Conservation (phyloP, 2,113 vertebrate genomes). For the Hylia prasina region DNA sequence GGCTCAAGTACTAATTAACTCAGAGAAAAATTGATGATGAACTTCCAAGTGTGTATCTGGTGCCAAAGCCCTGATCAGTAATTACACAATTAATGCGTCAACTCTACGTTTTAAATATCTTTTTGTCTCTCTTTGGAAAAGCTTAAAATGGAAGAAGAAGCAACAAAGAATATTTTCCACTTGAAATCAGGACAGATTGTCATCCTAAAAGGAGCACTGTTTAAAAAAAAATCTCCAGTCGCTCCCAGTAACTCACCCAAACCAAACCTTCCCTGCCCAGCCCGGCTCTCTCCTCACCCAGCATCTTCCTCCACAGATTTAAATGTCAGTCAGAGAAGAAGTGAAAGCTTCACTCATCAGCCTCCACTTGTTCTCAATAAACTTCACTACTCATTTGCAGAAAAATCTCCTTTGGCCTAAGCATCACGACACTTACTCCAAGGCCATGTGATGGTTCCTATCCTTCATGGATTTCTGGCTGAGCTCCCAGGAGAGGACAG, state of each 20-base stretch:
- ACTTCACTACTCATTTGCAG: not conserved
- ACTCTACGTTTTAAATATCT: not conserved
- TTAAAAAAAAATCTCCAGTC: not conserved
- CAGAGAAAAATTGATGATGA: not conserved
- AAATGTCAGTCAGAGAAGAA: not conserved
- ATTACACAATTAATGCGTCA: not conserved
- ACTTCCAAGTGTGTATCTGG: not conserved
- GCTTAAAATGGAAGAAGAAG: not conserved
- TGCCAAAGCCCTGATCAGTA: not conserved
- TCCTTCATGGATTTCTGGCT: not conserved
- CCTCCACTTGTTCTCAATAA: not conserved
- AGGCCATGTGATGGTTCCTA: not conserved
- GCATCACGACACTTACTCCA: not conserved
- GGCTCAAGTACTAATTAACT: not conserved
- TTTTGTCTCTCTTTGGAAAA: not conserved
- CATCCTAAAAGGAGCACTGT: not conserved
- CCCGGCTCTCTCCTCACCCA: not conserved
- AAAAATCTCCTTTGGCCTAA: not conserved
- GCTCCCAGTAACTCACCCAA: not conserved
- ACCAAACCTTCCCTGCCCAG: not conserved
- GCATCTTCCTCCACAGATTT: not conserved
- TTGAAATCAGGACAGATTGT: not conserved
- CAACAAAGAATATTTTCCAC: not conserved
- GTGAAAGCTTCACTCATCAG: rapidly evolving
- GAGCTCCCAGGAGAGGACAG: not conserved